Conservation (phyloP, 2,888 invertebrate genomes). For the Philhelius pedissequus region DNA sequence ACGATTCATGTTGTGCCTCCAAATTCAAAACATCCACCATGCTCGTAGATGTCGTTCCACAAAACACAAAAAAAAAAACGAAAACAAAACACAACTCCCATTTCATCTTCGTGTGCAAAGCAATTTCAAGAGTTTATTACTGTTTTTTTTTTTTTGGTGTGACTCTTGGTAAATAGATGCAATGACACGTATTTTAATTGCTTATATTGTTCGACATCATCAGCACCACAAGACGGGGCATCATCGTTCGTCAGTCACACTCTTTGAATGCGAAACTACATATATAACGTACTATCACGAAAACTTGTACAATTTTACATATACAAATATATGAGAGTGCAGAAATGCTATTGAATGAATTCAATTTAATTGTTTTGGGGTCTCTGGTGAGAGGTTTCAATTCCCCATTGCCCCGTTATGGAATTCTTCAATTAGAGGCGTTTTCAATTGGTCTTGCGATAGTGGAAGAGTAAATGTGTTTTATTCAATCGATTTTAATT, state of each 20-base stretch:
- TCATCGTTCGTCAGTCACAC: not conserved
- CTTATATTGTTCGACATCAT: slow-evolving; percentile 59
- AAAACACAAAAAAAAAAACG: not conserved
- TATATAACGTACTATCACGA: not conserved
- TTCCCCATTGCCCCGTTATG: slow-evolving; percentile 19
- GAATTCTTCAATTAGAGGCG: slow-evolving; percentile 41
- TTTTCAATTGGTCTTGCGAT: slow-evolving; percentile 26
- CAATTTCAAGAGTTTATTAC: slow-evolving; percentile 39
- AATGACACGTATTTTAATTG: slow-evolving; percentile 68
- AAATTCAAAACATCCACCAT: not conserved
- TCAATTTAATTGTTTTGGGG: slow-evolving; percentile 20
- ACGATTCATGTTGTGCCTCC: not conserved
- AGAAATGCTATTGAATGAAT: slow-evolving; percentile 1
- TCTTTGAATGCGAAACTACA: slow-evolving; percentile 29
- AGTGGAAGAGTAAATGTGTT: not conserved
- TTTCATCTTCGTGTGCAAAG: slow-evolving; percentile 25
- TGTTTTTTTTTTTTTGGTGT: slow-evolving; percentile 16
- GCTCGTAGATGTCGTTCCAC: not conserved
- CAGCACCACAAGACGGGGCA: slow-evolving; percentile 38
- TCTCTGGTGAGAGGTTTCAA: slow-evolving; percentile 18
- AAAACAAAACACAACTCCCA: not conserved
- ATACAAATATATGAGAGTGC: not conserved
- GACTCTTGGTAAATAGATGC: slow-evolving; percentile 59
- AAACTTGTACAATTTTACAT: too few species aligned
- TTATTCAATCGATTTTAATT: slow-evolving; percentile 15